phyloP scores from a whole-genome alignment of 2,113 vertebrate genomes.

The Petrocephalus zakoni region DNA sequence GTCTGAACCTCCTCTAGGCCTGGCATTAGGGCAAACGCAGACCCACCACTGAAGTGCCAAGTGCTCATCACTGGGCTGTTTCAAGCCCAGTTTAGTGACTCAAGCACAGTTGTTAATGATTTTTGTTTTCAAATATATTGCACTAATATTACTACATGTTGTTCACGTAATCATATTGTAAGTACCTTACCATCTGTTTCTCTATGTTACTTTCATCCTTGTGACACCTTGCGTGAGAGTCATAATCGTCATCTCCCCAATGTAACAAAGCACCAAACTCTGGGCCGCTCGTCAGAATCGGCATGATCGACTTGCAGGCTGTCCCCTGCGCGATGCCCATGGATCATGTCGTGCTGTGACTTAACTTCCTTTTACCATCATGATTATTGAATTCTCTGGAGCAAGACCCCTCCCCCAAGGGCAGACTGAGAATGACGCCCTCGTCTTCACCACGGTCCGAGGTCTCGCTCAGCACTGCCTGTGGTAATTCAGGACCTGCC shows the following conservation, averaged over 20 bases:
- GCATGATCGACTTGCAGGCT: not conserved
- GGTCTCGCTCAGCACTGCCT: not conserved
- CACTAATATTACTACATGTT: conserved; percentile 26
- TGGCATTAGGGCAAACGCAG: not conserved
- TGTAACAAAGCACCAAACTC: not conserved
- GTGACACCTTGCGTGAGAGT: not conserved
- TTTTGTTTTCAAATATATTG: conserved; percentile 22
- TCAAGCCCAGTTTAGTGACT: conserved; percentile 3
- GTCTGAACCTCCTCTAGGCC: not conserved
- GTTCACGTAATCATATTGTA: not conserved
- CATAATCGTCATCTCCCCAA: not conserved
- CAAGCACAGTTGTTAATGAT: conserved; percentile 18
- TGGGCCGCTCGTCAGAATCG: not conserved
- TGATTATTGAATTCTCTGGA: not conserved
- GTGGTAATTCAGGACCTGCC: not conserved
- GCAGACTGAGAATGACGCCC: not conserved
- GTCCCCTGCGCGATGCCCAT: not conserved
- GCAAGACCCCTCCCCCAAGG: not conserved
- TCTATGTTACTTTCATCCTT: not conserved
- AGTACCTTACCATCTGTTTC: not conserved
- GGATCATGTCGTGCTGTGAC: not conserved
- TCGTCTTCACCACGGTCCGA: not conserved
- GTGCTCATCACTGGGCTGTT: not conserved
- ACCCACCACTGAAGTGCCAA: not conserved
- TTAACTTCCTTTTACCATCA: not conserved